phyloP scores from a whole-genome alignment of 37 sponge, comb jelly and placozoan genomes.

The Trichoplax adhaerens region DNA sequence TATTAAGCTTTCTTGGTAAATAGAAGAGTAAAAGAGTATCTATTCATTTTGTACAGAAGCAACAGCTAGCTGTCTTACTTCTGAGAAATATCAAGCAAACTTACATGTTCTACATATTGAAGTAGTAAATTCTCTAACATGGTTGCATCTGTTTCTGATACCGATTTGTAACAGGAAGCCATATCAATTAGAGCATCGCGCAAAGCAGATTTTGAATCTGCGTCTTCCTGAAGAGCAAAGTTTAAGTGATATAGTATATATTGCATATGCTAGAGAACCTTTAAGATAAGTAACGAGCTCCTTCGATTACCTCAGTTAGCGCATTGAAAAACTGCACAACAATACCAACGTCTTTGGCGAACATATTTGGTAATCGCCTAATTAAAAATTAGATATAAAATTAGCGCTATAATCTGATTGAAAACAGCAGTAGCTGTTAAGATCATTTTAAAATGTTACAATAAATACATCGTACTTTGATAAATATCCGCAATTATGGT shows the following conservation, averaged over 20 bases:
- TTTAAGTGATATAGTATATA: no score
- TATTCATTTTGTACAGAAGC: no score
- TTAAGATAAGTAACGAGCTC: background rate
- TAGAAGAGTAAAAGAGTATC: no score
- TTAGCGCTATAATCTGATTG: no score
- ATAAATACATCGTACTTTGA: no score
- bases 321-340: constrained; percentile 24
- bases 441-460: no score
- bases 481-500: no score
- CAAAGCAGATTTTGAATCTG: constrained; percentile 34
- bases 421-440: no score
- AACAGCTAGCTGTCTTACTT: no score
- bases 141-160: constrained; percentile 16
- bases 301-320: constrained; percentile 14
- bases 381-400: background rate
- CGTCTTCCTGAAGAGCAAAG: background rate
- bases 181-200: constrained; percentile 49
- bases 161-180: constrained; percentile 28
- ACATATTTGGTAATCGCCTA: constrained; percentile 30
- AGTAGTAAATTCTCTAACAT: constrained; percentile 38
- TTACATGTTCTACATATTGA: constrained; percentile 33
- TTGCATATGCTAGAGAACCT: no score
- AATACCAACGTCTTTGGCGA: constrained; percentile 29
- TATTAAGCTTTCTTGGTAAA: no score
- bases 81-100: background rate